Evolutionary conservation across 2,113 vertebrate genomes (phyloP), one percentile per base, ranked within the genome.

Genomic region (Caranx ignobilis): DNA sequence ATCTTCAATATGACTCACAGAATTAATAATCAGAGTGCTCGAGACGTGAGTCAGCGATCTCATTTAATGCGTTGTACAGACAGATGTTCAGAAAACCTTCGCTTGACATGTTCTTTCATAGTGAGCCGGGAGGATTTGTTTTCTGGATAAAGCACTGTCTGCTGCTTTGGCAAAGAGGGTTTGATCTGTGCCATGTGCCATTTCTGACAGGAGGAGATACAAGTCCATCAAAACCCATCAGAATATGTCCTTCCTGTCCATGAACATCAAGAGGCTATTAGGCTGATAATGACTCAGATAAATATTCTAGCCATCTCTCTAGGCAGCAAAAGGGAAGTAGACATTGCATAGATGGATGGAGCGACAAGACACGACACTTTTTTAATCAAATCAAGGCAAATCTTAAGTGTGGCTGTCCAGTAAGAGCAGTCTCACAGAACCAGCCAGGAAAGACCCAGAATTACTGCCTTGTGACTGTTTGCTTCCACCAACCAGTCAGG

Each of bases 221-320:
- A 37, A 37, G 43, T 69, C 72, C 15, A 66, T 84, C 79, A 77
- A 61, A 52, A 87, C 59, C 60, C 0, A 11, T 56, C 71, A 71
- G 74, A 75, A 71, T 75, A 15, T 31, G 55, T 45, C 39, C 18
- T 10, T 31, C n/a, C 55, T 71, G 69, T 26, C 59, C 61, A 78
- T 71, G 45, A 78, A 69, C 61, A 78, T 74, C 68, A 81, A 65
- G 73, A 76, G 55, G 41, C 59, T 57, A 76, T 62, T 76, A 81
- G 26, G 48, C 39, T 15, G 6, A 56, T 12, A 21, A 64, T 73
- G 72, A 84, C 67, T 67, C 43, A 60, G 34, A 35, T 62, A 55
- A 75, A 76, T 67, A 71, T 34, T 67, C 10, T 8, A 31, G 37
- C 32, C 32, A 18, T 63, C 60, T 72, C 32, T 67, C 19, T 35